Evolutionary conservation across 1,140 invertebrate species (phyloP), one percentile per base, ranked within the genome.

Genomic region (Eueides isabella): DNA sequence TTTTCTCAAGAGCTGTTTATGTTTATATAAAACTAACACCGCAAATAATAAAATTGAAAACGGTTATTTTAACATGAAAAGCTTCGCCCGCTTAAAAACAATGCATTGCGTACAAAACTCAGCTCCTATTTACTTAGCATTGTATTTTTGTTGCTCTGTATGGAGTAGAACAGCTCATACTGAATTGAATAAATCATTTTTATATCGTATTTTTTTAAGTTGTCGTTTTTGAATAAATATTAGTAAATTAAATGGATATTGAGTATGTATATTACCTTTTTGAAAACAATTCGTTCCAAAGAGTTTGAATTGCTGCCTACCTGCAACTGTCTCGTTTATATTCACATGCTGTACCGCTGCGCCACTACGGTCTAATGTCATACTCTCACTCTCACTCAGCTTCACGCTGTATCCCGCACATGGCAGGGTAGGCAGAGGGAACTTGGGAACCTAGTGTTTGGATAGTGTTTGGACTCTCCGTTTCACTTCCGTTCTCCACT

Each of bases 51-150:
- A 48, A 48, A 48, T 9, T n/a, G n/a, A 48, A 12, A 23, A 9
- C 0, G 6, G 41, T 6, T 9, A 48, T 48, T 48, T 48, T 19
- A 5, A 48, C 41, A 48, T 19, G 19, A 48, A 48, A 48, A 48
- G 41, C 14, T 48, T 2, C 41, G 33, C 5, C 64, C 11, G 64
- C 64, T 41, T 41, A 66, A 66, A 66, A 66, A 41, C 64, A 38
- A 28, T 41, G 28, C 35, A 41, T 66, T 66, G 14, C 35, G 35
- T 66, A 66, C 64, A 5, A 66, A 66, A 66, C 12, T 66, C 26
- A 31, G 35, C 64, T 41, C 12, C 28, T 66, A 55, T 55, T 67
- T 67, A 67, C 66, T 67, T 44, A 48, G 11, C 66, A 67, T 67
- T 48, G 66, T 67, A 14, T 28, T 29, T 28, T 67, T 48, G 41